Evolutionary conservation across 2,113 vertebrate genomes (phyloP).

Genomic region (Phylloscopus trochilus): DNA sequence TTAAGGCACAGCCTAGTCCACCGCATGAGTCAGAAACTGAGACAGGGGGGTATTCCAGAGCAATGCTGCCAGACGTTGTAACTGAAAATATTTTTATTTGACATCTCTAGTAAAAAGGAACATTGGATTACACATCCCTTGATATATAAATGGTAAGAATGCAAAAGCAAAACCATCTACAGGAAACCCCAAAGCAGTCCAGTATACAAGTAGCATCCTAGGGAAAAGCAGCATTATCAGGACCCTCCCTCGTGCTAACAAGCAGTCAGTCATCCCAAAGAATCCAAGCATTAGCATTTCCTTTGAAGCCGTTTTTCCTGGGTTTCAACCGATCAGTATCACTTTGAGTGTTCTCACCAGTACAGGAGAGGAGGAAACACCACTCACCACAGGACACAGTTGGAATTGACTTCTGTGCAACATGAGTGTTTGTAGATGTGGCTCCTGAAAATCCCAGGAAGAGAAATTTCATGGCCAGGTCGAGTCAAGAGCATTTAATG

Average conservation of each 20-base stretch:
- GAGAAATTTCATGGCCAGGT: neutral
- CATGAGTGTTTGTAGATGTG: neutral
- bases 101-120: constrained; percentile 53
- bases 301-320: neutral
- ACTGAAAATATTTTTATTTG: constrained; percentile 69
- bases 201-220: neutral
- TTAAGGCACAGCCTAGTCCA: neutral
- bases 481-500: neutral
- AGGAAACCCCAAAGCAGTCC: neutral
- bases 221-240: neutral
- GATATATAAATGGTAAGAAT: constrained; percentile 37
- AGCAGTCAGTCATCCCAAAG: neutral
- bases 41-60: neutral
- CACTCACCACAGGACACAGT: neutral
- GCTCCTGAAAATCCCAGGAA: neutral
- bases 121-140: neutral
- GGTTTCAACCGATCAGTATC: neutral
- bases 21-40: neutral
- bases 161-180: constrained; percentile 8
- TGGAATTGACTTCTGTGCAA: neutral
- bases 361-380: neutral
- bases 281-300: neutral
- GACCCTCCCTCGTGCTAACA: neutral
- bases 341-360: neutral
- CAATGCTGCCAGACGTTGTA: constrained; percentile 24